phyloP scores from a whole-genome alignment of 2,888 invertebrate species.

The Caenorhabditis becei region DNA sequence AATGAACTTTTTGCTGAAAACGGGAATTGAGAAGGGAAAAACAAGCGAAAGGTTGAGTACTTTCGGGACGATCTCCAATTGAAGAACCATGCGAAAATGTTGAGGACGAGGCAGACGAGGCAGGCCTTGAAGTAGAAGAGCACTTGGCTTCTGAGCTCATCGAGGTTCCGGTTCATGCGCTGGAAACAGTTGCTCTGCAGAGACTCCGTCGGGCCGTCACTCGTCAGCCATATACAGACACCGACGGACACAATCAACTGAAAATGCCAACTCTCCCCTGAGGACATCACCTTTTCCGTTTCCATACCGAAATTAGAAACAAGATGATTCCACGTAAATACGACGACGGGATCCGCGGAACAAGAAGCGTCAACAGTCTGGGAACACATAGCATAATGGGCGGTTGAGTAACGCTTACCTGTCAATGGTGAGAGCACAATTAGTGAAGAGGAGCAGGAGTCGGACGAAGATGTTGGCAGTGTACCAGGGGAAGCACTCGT shows the following conservation, averaged over 20 bases:
- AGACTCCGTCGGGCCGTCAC: slow-evolving; percentile 13
- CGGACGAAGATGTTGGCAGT: slow-evolving; percentile 29
- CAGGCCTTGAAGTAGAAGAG: slow-evolving; percentile 16
- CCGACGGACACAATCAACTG: neutral
- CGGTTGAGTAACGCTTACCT: neutral
- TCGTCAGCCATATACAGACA: neutral
- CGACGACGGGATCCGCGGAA: neutral
- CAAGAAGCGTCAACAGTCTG: slow-evolving; percentile 12
- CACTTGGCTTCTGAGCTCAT: slow-evolving; percentile 18
- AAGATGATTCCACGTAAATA: slow-evolving; percentile 7
- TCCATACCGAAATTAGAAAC: slow-evolving; percentile 2
- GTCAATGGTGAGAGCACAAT: slow-evolving; percentile 28
- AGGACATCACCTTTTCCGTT: no score
- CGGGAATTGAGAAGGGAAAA: neutral
- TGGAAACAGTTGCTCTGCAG: slow-evolving; percentile 26
- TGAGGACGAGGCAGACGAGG: neutral
- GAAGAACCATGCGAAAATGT: neutral
- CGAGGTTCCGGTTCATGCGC: slow-evolving; percentile 11
- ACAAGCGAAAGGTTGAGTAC: neutral
- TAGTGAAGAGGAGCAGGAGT: slow-evolving; percentile 19
- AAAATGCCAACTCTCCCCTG: neutral
- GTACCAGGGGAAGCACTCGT: slow-evolving; percentile 27
- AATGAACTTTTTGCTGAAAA: slow-evolving; percentile 14
- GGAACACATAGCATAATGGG: neutral
- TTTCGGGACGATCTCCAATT: slow-evolving; percentile 4